phyloP scores from a whole-genome alignment of 1,140 invertebrate species.

The Dufourea novaeangliae region DNA sequence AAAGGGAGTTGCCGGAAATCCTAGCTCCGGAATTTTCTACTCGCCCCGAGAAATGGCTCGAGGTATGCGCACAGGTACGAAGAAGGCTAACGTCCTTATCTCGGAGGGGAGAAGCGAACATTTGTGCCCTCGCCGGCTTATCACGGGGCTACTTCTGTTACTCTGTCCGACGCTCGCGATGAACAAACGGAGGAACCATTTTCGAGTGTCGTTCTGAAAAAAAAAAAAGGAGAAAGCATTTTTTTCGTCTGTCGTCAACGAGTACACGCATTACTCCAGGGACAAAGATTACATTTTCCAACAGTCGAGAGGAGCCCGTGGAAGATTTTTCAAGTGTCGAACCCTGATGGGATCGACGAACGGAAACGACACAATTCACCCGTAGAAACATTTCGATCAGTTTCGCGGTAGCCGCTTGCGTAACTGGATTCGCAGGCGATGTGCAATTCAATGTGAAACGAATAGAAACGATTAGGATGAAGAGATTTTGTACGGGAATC shows the following conservation, averaged over 20 bases:
- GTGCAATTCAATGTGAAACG: conserved; percentile 45
- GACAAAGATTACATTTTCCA: no score
- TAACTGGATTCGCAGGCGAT: background rate
- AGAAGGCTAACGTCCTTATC: conserved; percentile 23
- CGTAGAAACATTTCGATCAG: no score
- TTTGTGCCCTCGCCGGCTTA: conserved; percentile 67
- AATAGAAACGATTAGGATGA: conserved; percentile 39
- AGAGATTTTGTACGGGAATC: conserved; percentile 11
- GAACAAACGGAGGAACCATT: conserved; percentile 65
- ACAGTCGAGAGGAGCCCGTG: no score
- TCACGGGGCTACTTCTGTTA: conserved; percentile 66
- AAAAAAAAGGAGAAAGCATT: background rate
- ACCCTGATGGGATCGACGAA: background rate
- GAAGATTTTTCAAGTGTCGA: no score
- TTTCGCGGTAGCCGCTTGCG: background rate
- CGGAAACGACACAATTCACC: no score
- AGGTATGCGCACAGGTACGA: conserved; percentile 47
- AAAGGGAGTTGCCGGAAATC: conserved; percentile 3
- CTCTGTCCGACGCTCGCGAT: conserved; percentile 53
- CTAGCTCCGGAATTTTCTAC: no score
- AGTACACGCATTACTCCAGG: no score
- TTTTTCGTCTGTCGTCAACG: no score
- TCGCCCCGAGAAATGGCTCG: conserved; percentile 43
- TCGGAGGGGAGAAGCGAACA: conserved; percentile 53
- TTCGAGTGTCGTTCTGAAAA: conserved; percentile 8